Evolutionary conservation across 2,888 invertebrate genomes (phyloP), one percentile per base, ranked within the genome.

Genomic region (Seira ritae): DNA sequence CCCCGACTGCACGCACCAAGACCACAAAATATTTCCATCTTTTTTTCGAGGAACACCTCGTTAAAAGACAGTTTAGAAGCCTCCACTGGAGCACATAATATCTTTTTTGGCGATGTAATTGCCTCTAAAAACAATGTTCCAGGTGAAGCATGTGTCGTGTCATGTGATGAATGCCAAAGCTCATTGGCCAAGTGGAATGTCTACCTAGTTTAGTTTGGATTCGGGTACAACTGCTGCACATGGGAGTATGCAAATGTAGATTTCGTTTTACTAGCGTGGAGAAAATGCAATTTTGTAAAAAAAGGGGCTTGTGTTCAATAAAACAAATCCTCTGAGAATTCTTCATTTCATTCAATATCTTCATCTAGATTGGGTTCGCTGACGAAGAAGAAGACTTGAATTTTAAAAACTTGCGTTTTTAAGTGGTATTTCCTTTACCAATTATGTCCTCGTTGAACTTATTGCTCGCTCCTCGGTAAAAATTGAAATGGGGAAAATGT

Each of bases 361-460:
- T 50, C 17, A 50, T 50, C 50, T 50, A 15, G 50, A 50, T 50
- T 31, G 31, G 31, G 31, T 31, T 31, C 8, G 31, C n/a, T n/a
- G n/a, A n/a, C n/a, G n/a, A n/a, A n/a, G n/a, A n/a, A n/a, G n/a
- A n/a, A n/a, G n/a, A n/a, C n/a, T n/a, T n/a, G n/a, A n/a, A n/a
- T n/a, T n/a, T n/a, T n/a, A 31, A 31, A 50, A 50, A 50, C n/a
- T n/a, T n/a, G n/a, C n/a, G 50, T 50, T 50, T 31, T 50, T 50
- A 50, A n/a, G 50, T 50, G 3, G 50, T 3, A 73, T 81, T 84
- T 84, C 12, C 15, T n/a, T 84, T 77, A 76, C 84, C 84, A 81
- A 84, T 84, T 84, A 84, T 84, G 84, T 84, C 80, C 75, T 67
- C 31, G 31, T n/a, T 70, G 70, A 46, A 76, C 69, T 78, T 81